Percentiles rank a stretch among this genome's conserved stretches.
These are phyloP conservation scores for Ips typographus DNA, from an alignment of 1,140 invertebrate genomes.

Conservation along the genomic window DNA sequence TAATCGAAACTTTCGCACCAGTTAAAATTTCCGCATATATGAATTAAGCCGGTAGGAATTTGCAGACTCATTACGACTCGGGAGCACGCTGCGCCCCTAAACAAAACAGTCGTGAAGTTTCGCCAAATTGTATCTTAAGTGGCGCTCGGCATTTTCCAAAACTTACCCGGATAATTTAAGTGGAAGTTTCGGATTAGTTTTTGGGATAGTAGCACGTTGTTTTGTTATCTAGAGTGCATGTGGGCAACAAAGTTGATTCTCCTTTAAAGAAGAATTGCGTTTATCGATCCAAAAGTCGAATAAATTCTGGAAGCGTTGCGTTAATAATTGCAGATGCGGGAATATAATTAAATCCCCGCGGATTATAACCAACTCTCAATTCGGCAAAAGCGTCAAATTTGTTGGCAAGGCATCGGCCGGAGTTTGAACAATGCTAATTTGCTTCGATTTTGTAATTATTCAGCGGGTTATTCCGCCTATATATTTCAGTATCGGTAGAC, in stretches of 20 bases:
- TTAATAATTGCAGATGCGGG: slow-evolving; percentile 12
- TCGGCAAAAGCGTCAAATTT: slow-evolving; percentile 10
- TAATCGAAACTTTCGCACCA: not conserved
- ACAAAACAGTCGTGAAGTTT: slow-evolving; percentile 8
- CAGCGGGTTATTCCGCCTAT: no score
- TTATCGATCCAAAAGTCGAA: slow-evolving; percentile 3
- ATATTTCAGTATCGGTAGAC: no score
- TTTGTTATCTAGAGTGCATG: not conserved
- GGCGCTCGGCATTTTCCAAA: not conserved
- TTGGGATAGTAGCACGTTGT: slow-evolving; percentile 1
- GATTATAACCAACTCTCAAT: slow-evolving; percentile 1
- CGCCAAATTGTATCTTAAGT: slow-evolving; percentile 6
- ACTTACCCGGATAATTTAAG: slow-evolving; percentile 3
- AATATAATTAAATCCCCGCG: slow-evolving; percentile 1
- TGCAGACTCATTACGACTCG: slow-evolving; percentile 8
- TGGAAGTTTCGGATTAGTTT: slow-evolving; percentile 2
- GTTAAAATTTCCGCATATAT: slow-evolving; percentile 12
- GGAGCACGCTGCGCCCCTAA: not conserved
- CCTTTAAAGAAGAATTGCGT: not conserved
- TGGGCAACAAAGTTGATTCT: not conserved
- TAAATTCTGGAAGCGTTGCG: slow-evolving; percentile 10
- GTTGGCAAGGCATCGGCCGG: not conserved
- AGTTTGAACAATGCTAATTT: slow-evolving; percentile 6
- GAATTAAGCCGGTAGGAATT: slow-evolving; percentile 14
- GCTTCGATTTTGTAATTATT: not conserved